Evolutionary conservation across 2,113 vertebrate species (phyloP), one percentile per base, ranked within the genome.

Genomic region (Dasyurus viverrinus): DNA sequence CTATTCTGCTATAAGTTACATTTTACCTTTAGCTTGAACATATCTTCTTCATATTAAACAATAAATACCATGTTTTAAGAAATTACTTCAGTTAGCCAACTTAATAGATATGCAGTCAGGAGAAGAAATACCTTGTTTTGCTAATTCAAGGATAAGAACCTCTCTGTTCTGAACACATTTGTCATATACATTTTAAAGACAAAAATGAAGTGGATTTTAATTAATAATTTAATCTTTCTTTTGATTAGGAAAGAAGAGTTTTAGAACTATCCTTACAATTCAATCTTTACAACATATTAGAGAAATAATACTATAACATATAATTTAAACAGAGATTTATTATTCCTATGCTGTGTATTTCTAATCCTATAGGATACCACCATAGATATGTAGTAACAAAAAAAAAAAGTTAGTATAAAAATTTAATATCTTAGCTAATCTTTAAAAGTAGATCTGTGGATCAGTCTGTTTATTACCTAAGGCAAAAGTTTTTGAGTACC

Each of bases 11-110:
- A 95, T 12, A 90, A 95, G 22, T 93, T 94, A 57, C 24, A 47
- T 89, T 96, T 95, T 96, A 93, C 53, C 94, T 94, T 60, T 52
- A 57, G 91, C 36, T 93, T 93, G 52, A 96, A 93, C 48, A 97
- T 55, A 90, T 96, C 12, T 92, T 96, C 47, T 89, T 48, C 36
- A 26, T 55, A 47, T 55, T 90, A 47, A 68, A 68, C 57, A 68
- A 90, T 90, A 42, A 91, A 55, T 55, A 42, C 24, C n/a, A 25
- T 90, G 92, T 89, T 76, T 94, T 92, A 94, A 91, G 52, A 92
- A 95, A 89, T 54, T 46, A 90, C 92, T 14, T 57, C 30, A 95
- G 46, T 92, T 94, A 96, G 91, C 12, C 47, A 7, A 7, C 36
- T 92, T 25, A 55, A 47, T 12, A 54, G n/a, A n/a, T 12, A 46